Evolutionary conservation across 2,113 vertebrate genomes (phyloP).

Genomic region (Lamprologus tigripictilis): DNA sequence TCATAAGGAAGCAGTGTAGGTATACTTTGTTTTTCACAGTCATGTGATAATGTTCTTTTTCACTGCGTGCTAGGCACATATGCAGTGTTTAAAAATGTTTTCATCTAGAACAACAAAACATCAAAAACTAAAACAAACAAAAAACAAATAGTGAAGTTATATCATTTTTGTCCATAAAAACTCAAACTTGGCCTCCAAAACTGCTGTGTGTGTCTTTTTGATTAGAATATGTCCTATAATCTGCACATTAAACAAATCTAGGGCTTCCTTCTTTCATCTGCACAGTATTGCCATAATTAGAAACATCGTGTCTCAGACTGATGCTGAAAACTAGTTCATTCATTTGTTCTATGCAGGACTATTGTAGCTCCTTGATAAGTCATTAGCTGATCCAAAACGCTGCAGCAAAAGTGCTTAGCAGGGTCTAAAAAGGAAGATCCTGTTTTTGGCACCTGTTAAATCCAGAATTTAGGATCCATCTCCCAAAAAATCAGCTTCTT

Average conservation of each 20-base stretch:
- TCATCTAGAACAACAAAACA: not conserved
- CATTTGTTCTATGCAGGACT: not conserved
- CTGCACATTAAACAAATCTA: not conserved
- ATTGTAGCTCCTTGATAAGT: not conserved
- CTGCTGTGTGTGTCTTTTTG: not conserved
- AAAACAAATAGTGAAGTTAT: not conserved
- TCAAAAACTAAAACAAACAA: not conserved
- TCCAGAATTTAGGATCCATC: not conserved
- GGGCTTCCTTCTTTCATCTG: not conserved
- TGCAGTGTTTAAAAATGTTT: not conserved
- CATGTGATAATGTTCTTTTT: not conserved
- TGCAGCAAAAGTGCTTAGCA: not conserved
- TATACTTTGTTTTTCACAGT: not conserved
- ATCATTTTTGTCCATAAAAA: not conserved
- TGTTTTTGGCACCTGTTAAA: not conserved
- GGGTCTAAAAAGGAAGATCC: not conserved
- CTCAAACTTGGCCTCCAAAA: not conserved
- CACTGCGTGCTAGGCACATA: not conserved
- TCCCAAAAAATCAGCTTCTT: not conserved
- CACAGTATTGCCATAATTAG: not conserved
- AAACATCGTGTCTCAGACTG: not conserved
- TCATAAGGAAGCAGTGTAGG: not conserved
- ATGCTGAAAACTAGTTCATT: not conserved
- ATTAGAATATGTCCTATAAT: not conserved
- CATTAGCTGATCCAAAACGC: not conserved